Percentiles rank a stretch among this genome's conserved stretches.
Evolutionary conservation across 1,140 invertebrate species (phyloP).

Genomic region (Hylaeus volcanicus): DNA sequence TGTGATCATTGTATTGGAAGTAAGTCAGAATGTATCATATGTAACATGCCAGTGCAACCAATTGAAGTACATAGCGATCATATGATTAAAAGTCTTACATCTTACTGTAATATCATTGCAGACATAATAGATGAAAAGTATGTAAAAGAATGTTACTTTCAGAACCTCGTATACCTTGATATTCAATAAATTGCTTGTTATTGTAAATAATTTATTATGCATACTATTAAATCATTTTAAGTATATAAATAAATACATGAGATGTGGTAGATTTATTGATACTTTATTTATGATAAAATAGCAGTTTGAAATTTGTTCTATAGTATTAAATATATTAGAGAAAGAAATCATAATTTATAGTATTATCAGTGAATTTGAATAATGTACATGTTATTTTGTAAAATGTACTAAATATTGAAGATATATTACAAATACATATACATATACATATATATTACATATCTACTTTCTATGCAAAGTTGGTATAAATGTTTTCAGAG

Average conservation of each 20-base stretch:
- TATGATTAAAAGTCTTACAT: slow-evolving; percentile 59
- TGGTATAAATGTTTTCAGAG: slow-evolving; percentile 26
- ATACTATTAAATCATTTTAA: background rate
- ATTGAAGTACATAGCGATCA: slow-evolving; percentile 64
- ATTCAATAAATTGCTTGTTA: background rate
- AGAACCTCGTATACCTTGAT: background rate
- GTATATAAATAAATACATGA: background rate
- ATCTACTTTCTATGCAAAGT: background rate
- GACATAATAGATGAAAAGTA: slow-evolving; percentile 61
- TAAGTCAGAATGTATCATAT: slow-evolving; percentile 59
- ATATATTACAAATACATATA: too few relatives aligned
- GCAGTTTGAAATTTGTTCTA: background rate
- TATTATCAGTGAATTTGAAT: too few relatives aligned
- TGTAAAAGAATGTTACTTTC: slow-evolving; percentile 19
- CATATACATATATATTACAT: background rate
- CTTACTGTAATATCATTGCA: slow-evolving; percentile 61
- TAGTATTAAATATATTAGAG: background rate
- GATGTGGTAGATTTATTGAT: background rate
- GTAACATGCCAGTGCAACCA: slow-evolving; percentile 62
- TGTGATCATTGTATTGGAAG: slow-evolving; percentile 64
- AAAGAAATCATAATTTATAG: background rate
- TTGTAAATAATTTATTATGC: background rate
- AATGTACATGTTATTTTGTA: background rate
- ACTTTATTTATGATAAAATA: background rate
- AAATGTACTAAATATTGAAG: background rate